Percentiles rank a stretch among this genome's conserved stretches.
Evolutionary conservation across 2,113 vertebrate genomes (phyloP).

Genomic region (Diadophis punctatus): DNA sequence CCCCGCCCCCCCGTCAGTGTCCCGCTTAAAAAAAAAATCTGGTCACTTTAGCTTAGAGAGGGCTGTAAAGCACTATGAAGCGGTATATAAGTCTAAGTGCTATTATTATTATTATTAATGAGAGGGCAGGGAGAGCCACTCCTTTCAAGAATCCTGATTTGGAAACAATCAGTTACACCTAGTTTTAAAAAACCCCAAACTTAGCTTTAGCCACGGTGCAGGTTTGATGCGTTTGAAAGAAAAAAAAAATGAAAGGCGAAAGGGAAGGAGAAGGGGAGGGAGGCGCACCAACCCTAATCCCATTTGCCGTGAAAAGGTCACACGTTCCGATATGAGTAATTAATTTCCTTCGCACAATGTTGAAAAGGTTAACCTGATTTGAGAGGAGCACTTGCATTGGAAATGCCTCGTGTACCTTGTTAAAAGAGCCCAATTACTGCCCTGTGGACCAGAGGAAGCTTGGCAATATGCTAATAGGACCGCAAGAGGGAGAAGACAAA

Average conservation of each 20-base stretch:
- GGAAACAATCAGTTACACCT: background rate
- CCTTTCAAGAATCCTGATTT: rapidly evolving
- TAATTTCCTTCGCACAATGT: slow-evolving; percentile 74
- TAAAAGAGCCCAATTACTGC: slow-evolving; percentile 68
- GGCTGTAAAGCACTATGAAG: no score
- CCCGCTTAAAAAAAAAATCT: no score
- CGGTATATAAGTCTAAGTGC: no score
- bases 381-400: slow-evolving; percentile 75
- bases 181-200: background rate
- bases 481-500: background rate
- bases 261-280: slow-evolving; percentile 32
- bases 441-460: slow-evolving; percentile 43
- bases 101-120: no score
- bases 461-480: slow-evolving; percentile 10
- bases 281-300: slow-evolving; percentile 55
- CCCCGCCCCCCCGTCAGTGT: no score
- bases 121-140: background rate
- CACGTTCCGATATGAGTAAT: slow-evolving; percentile 75
- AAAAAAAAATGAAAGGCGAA: background rate
- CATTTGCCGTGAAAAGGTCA: slow-evolving; percentile 73
- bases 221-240: slow-evolving; percentile 20
- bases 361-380: slow-evolving; percentile 86
- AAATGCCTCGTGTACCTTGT: slow-evolving; percentile 78
- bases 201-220: background rate
- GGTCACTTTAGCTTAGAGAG: no score